Evolutionary conservation across 53 echinoderm and acorn worm genomes (phyloP), one percentile per base, ranked within the genome.

Genomic region (Henricia sp.): DNA sequence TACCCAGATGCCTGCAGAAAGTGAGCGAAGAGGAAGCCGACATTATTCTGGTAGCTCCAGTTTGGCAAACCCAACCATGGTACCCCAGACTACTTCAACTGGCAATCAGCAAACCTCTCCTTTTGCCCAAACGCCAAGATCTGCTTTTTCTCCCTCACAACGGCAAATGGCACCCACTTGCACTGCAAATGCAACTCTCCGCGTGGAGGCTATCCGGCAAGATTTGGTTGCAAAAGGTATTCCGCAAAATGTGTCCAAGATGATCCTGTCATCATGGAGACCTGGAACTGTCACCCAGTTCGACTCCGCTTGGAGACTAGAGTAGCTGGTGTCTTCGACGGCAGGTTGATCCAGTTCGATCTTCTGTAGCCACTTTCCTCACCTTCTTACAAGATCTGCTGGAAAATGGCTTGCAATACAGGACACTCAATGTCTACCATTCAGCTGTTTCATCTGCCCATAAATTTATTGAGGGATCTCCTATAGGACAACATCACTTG

Each of bases 31-130:
- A 74, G 23, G 3, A 51, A 26, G 23, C 74, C 21, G 52, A 26
- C 4, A 24, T 74, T 1, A 39, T 71, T 4, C 19, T 71, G n/a
- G 43, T 71, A 37, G 72, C 72, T 23, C 72, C 42, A 46, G 28
- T 71, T n/a, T 71, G 72, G 72, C 50, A 46, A 36, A 46, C 72
- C 13, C 72, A 71, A 71, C 44, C 72, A 41, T 71, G 72, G 72
- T 41, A 43, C 72, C 72, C 72, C 6, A 23, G 24, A 4, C 44
- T 71, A 10, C 52, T 74, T 9, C 23, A 50, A 2, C 23, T 74
- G 12, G 4, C 51, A 50, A 50, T 50, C 13, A 3, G 30, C 11
- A 19, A 74, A 3, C 74, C 74, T n/a, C 2, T 48, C 5, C 6
- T 51, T 3, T 20, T 74, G 6, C 51, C 20, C 20, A 58, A 21